These are phyloP conservation scores for Bombus terrestris DNA, from an alignment of 1,140 invertebrate genomes.

Conservation along the genomic window DNA sequence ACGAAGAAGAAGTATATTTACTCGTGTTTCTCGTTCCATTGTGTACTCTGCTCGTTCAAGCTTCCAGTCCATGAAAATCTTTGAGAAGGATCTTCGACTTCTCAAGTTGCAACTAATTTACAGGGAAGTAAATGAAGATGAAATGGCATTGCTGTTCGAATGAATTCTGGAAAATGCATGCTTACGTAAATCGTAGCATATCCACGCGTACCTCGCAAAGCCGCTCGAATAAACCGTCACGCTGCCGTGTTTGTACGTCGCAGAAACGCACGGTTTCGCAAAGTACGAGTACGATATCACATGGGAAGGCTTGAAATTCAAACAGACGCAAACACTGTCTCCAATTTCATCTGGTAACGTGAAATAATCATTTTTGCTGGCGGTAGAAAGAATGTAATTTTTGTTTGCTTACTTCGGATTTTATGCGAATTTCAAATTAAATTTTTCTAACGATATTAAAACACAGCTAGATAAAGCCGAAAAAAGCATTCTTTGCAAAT, in stretches of 20 bases:
- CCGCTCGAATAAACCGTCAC: not conserved
- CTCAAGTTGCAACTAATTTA: not conserved
- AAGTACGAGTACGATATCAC: not conserved
- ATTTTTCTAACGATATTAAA: no score
- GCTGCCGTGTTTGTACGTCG: not conserved
- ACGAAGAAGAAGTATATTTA: not conserved
- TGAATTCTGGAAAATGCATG: constrained; percentile 7
- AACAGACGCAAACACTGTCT: constrained; percentile 8
- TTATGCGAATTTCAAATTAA: no score
- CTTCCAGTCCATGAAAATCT: not conserved
- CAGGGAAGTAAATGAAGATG: not conserved
- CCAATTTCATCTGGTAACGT: constrained; percentile 21
- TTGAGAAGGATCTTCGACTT: not conserved
- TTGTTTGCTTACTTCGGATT: no score
- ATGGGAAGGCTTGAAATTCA: constrained; percentile 9
- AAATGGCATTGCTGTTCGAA: not conserved
- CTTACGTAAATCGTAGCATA: constrained; percentile 17
- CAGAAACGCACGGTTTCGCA: not conserved
- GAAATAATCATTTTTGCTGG: constrained; percentile 5
- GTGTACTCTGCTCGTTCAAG: not conserved
- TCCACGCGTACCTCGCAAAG: not conserved
- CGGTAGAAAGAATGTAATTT: not conserved
- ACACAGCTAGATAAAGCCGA: no score
- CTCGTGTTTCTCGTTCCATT: not conserved
- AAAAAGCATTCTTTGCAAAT: no score